Conservation (phyloP, 2,113 vertebrate genomes). For the Pelobates fuscus region DNA sequence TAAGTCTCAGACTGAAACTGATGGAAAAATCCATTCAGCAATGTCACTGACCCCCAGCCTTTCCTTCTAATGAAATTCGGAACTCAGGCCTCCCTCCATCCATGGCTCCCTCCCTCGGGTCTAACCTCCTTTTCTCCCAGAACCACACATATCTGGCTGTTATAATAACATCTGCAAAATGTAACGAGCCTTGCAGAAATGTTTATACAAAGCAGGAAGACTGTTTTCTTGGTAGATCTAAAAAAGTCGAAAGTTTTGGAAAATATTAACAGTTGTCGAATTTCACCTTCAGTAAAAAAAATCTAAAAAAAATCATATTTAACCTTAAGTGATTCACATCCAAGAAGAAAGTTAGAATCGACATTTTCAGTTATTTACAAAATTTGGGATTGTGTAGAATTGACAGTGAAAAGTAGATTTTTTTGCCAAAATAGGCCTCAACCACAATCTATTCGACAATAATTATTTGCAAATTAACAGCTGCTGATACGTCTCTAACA, state of each 20-base stretch:
- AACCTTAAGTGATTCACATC: too few relatives aligned
- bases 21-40: constrained; percentile 76
- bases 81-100: constrained; percentile 43
- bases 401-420: too few relatives aligned
- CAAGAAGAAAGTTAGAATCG: too few relatives aligned
- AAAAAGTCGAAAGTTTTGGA: constrained; percentile 42
- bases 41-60: constrained; percentile 59
- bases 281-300: neutral
- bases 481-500: too few relatives aligned
- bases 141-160: constrained; percentile 49
- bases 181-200: constrained; percentile 57
- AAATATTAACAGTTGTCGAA: constrained; percentile 41
- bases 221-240: constrained; percentile 14
- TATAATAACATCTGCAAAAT: constrained; percentile 63
- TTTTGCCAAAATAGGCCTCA: too few relatives aligned
- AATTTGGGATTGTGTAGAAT: too few relatives aligned
- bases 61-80: constrained; percentile 49
- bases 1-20: constrained; percentile 73
- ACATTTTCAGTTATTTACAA: too few relatives aligned
- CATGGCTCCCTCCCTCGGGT: constrained; percentile 38
- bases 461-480: too few relatives aligned
- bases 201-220: constrained; percentile 52
- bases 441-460: too few relatives aligned
- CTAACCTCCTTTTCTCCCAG: constrained; percentile 54
- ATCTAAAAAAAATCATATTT: neutral